phyloP scores from a whole-genome alignment of 1,140 invertebrate species.

The Aphis gossypii region DNA sequence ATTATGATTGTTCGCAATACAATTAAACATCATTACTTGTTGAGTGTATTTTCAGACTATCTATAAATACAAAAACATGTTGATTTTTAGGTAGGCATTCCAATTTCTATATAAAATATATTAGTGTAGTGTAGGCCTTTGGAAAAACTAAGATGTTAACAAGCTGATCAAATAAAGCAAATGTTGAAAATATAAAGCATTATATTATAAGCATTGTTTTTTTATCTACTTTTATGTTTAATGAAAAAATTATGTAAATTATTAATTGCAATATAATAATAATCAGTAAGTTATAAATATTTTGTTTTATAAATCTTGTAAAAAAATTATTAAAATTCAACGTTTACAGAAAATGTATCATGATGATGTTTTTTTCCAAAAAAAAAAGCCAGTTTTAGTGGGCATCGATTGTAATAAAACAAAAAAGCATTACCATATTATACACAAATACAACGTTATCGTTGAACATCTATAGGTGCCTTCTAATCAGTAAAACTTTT shows the following conservation, averaged over 20 bases:
- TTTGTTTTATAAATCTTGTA: neutral
- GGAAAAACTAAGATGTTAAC: neutral
- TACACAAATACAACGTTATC: no score
- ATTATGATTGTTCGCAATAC: neutral
- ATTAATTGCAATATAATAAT: no score
- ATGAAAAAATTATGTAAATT: no score
- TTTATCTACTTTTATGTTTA: neutral
- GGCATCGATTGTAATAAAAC: no score
- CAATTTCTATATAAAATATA: neutral
- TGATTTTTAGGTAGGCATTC: neutral
- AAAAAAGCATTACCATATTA: no score
- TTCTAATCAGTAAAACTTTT: no score
- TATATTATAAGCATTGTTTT: no score
- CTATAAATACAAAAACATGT: neutral
- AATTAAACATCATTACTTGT: neutral
- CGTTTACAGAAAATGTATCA: no score
- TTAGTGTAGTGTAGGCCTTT: neutral
- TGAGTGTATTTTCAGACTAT: neutral
- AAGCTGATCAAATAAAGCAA: neutral
- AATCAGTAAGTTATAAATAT: neutral
- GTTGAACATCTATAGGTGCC: no score
- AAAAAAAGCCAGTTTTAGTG: no score
- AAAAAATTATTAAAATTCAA: neutral
- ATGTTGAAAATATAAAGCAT: neutral
- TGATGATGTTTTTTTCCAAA: no score